Percentiles rank a stretch among this genome's conserved stretches.
Evolutionary conservation across 2,113 vertebrate species (phyloP).

Genomic region (Cavia porcellus): DNA sequence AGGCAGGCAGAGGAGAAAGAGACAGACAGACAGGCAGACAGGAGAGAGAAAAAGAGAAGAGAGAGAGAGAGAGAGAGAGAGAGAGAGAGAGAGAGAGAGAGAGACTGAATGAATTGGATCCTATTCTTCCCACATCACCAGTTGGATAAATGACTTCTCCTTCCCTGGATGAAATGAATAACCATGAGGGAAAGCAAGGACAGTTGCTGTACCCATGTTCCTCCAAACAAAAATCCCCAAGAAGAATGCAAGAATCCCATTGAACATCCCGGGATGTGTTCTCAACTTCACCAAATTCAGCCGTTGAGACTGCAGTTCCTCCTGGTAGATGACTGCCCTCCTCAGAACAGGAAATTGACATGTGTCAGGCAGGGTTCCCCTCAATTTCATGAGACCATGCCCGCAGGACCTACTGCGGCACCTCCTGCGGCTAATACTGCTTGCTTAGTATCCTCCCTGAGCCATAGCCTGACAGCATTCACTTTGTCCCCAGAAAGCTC

Average conservation of each 20-base stretch:
- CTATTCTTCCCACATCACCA: background rate
- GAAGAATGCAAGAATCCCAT: background rate
- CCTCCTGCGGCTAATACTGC: no score
- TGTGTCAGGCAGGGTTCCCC: background rate
- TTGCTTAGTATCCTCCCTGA: background rate
- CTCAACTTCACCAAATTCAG: background rate
- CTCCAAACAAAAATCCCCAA: background rate
- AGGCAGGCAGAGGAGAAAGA: background rate
- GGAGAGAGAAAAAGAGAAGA: background rate
- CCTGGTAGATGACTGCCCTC: background rate
- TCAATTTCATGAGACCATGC: background rate
- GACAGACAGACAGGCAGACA: background rate
- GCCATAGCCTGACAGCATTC: background rate
- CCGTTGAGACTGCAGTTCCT: background rate
- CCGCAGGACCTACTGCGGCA: background rate
- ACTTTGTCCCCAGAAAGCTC: background rate
- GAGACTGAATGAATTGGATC: accelerated
- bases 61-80: background rate
- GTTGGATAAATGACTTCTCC: background rate
- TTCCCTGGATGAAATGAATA: background rate
- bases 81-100: background rate
- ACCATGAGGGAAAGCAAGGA: background rate
- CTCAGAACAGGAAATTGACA: background rate
- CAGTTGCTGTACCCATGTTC: accelerated
- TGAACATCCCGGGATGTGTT: background rate